Base-by-base conservation (phyloP, 2,888 invertebrate species). In the Conus canariensis region DNA sequence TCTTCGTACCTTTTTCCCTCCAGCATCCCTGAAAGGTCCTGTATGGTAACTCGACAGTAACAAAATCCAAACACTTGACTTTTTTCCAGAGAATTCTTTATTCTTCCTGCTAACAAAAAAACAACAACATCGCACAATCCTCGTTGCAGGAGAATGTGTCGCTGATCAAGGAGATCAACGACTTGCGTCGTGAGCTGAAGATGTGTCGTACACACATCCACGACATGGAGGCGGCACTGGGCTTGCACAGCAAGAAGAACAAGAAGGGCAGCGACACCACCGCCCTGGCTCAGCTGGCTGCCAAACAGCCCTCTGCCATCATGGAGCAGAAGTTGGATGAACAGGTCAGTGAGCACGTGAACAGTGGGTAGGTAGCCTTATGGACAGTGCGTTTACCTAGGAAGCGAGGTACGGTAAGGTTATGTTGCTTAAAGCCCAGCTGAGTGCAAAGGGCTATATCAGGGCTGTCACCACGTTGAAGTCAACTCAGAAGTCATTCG, bases 121-220 rank as follows among this genome's bases (percentile, higher is more conserved):
- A 16, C 10, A 19, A 16, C 0, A 64, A 70, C 70, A 16, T 70
- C 70, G 8, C 70, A 70, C 22, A 64, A 10, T 30, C 45, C 45
- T 45, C 3, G 14, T 14, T 25, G 45, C 97, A 97, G 95, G 98
- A 99, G 95, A 98, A 98, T 96, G 97, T 98, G 70, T 96, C 97
- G 0, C 97, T 99, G 7, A 97, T 98, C 67, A 97, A 97, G 2
- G 98, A 98, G 96, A 97, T 98, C 56, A 98, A 98, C 95, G 97
- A 97, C 90, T 95, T 98, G 82, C 97, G 98, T 67, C 97, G 97
- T 59, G 97, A 98, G 95, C 96, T 98, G 91, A 98, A 97, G 95
- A 96, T 97, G 0, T 97, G 97, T 22, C 97, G 97, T 16, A 97
- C 97, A n/a, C 97, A 97, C 70, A 97, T 98, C 93, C 97, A 97